phyloP scores from a whole-genome alignment of 2,888 invertebrate genomes.

The Drosophila cognata region DNA sequence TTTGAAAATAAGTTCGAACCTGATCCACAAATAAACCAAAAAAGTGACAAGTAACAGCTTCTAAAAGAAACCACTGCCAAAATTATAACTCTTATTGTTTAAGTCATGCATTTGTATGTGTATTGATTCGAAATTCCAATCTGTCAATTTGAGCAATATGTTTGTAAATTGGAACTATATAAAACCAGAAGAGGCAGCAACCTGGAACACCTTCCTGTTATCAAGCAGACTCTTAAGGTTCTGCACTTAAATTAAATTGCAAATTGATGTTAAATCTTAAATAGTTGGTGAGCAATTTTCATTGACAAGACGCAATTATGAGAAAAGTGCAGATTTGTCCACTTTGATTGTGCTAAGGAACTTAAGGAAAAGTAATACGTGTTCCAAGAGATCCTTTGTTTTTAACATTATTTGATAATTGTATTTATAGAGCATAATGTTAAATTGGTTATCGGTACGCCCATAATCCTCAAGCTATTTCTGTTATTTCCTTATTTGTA shows the following conservation, averaged over 20 bases:
- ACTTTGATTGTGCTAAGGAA: neutral
- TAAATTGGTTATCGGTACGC: neutral
- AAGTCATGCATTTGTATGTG: neutral
- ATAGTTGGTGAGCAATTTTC: constrained; percentile 14
- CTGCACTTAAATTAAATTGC: constrained; percentile 43
- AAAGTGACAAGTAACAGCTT: neutral
- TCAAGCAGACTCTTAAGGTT: constrained; percentile 1
- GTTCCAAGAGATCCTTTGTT: neutral
- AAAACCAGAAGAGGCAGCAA: constrained; percentile 13
- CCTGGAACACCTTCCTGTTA: constrained; percentile 47
- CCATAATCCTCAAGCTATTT: neutral
- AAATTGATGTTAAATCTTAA: constrained; percentile 79
- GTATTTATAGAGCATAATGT: neutral
- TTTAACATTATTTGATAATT: neutral
- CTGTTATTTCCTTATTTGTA: neutral
- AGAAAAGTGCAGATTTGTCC: neutral
- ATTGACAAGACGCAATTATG: constrained; percentile 1
- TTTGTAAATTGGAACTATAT: constrained; percentile 71
- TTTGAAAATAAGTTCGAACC: neutral
- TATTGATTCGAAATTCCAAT: neutral
- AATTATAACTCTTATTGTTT: neutral
- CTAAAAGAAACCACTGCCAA: neutral
- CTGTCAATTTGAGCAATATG: constrained; percentile 59
- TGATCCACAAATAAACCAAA: neutral
- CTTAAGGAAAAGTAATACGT: neutral